These are phyloP conservation scores for Cololabis saira DNA, from an alignment of 2,113 vertebrate species.

Conservation along the genomic window DNA sequence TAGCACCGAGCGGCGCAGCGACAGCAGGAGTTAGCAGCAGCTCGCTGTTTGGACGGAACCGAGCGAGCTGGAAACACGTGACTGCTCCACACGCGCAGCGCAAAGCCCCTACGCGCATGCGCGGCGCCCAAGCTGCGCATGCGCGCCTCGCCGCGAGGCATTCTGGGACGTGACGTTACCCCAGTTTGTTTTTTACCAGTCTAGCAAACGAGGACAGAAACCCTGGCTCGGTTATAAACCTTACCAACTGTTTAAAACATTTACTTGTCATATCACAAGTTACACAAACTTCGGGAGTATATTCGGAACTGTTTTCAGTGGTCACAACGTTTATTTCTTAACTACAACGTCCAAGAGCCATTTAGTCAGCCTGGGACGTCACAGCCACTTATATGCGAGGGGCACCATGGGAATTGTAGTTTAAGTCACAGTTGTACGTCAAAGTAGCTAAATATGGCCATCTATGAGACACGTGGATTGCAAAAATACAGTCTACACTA, in stretches of 20 bases:
- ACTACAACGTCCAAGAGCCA: constrained; percentile 66
- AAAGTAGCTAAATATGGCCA: constrained; percentile 36
- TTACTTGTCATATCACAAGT: too few relatives aligned
- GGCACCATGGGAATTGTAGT: constrained; percentile 62
- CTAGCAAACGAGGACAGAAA: not conserved
- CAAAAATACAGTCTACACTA: constrained; percentile 4
- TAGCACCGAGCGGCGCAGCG: constrained; percentile 63
- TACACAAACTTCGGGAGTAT: too few relatives aligned
- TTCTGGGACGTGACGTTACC: constrained; percentile 65
- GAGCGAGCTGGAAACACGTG: constrained; percentile 77
- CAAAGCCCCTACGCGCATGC: constrained; percentile 34
- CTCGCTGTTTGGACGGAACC: constrained; percentile 69
- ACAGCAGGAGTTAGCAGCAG: constrained; percentile 57
- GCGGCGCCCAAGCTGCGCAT: too few relatives aligned
- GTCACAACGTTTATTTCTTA: not conserved
- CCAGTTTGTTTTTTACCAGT: rapidly evolving
- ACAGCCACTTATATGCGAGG: not conserved
- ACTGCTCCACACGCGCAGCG: constrained; percentile 70
- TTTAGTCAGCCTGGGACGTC: not conserved
- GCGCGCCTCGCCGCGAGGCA: not conserved
- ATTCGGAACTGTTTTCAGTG: too few relatives aligned
- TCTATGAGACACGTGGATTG: constrained; percentile 72
- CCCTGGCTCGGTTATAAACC: too few relatives aligned
- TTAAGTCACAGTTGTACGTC: constrained; percentile 28
- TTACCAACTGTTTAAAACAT: too few relatives aligned